phyloP scores from a whole-genome alignment of 2,113 vertebrate genomes.

The Hirundichthys speculiger region DNA sequence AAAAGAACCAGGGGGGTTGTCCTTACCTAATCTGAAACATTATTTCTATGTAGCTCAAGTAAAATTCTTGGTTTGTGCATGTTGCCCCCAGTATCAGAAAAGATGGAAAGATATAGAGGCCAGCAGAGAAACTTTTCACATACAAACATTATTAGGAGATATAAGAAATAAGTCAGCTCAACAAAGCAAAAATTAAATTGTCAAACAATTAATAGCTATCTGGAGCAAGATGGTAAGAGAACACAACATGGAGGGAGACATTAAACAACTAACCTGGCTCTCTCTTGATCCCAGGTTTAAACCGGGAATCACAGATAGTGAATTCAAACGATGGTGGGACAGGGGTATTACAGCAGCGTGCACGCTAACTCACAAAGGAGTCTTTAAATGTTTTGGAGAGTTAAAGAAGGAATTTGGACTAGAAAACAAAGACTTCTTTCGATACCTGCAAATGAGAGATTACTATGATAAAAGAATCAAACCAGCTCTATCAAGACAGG shows the following conservation, averaged over 20 bases:
- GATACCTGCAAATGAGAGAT: background rate
- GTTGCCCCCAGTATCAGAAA: too few relatives aligned
- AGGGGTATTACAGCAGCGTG: background rate
- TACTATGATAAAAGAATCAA: background rate
- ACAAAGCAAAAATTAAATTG: background rate
- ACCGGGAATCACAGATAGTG: background rate
- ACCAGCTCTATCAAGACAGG: background rate
- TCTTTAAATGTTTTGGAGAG: background rate
- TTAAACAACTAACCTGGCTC: background rate
- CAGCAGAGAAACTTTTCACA: too few relatives aligned
- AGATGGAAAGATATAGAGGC: too few relatives aligned
- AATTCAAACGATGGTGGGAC: slow-evolving; percentile 3
- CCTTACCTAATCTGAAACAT: too few relatives aligned
- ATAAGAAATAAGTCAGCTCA: background rate
- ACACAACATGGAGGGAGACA: background rate
- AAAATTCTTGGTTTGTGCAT: too few relatives aligned
- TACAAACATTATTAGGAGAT: too few relatives aligned
- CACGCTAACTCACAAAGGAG: background rate
- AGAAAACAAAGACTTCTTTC: background rate
- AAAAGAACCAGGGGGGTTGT: too few relatives aligned
- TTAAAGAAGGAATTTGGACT: background rate
- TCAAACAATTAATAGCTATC: background rate
- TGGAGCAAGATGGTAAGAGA: background rate
- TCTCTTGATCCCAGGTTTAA: background rate
- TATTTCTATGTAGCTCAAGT: too few relatives aligned